phyloP scores from a whole-genome alignment of 2,888 invertebrate genomes.

The Torymus auratus region DNA sequence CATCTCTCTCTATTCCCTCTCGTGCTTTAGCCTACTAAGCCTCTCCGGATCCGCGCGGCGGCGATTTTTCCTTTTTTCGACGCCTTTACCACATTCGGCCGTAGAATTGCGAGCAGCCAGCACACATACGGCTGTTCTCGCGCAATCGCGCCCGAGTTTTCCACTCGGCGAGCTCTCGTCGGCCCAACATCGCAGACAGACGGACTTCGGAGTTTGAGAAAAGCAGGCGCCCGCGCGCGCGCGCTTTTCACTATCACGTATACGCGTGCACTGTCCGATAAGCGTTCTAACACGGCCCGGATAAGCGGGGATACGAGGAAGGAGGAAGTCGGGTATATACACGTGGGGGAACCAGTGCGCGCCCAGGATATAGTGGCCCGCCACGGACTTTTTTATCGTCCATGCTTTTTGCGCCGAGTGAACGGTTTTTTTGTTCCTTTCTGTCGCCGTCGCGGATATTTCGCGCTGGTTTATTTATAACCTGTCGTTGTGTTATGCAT shows the following conservation, averaged over 20 bases:
- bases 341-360: too few relatives aligned
- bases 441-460: too few relatives aligned
- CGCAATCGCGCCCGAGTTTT: neutral
- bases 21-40: constrained; percentile 23
- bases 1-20: constrained; percentile 4
- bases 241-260: neutral
- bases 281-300: too few relatives aligned
- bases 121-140: too few relatives aligned
- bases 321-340: neutral
- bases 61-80: neutral
- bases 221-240: neutral
- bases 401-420: too few relatives aligned
- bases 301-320: too few relatives aligned
- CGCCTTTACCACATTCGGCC: constrained; percentile 8
- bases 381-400: too few relatives aligned
- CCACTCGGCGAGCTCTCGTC: neutral
- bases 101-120: neutral
- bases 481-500: neutral
- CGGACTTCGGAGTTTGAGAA: neutral
- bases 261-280: too few relatives aligned
- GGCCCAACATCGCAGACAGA: too few relatives aligned
- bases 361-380: too few relatives aligned
- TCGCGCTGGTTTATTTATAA: constrained; percentile 26
- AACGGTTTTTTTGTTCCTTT: too few relatives aligned
- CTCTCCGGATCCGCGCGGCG: neutral